Base-by-base conservation (phyloP, 1,140 invertebrate genomes). In the Drosophila ambigua region DNA sequence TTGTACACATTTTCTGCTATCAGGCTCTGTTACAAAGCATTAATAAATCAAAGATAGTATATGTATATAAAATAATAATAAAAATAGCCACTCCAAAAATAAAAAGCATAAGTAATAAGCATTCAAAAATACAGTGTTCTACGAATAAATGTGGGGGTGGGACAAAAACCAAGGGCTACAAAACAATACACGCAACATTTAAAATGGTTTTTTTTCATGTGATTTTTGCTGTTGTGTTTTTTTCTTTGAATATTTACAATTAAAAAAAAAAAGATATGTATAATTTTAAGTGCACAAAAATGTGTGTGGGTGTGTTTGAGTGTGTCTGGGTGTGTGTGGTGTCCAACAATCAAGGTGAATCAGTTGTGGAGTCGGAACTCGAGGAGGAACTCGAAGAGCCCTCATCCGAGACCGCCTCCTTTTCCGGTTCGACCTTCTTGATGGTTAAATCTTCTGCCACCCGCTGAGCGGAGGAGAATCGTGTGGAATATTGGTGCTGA, bases 361-460 rank as follows among this genome's bases (percentile, higher is more conserved):
- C 71, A 62, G 64, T 64, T 31, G 50, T 54, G n/a, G 69, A 64
- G 11, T 41, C 16, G 26, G 69, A 54, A 11, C 24, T 44, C 9
- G 44, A 71, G 50, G 39, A 45, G 8, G 58, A 72, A 46, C 53
- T 72, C 23, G 67, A 57, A 45, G 59, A 68, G 2, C 11, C 20
- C 15, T 39, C 35, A 15, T 69, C 79, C 48, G 44, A 13, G 11
- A n/a, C 28, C 8, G 16, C 20, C 8, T 48, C 35, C 16, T 35
- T 35, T 43, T 50, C 58, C 50, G 11, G 44, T 48, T 31, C 31
- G 55, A 16, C 59, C 58, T 31, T 64, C 35, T 79, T 88, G 5
- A 61, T 55, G 46, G 75, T 67, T 41, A 87, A 46, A 73, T 87
- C 82, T 88, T 88, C 71, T 39, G 83, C 66, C 75, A 77, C 66